Conservation (phyloP, 2,797 vertebrate genomes). For the Gastrophryne carolinensis region DNA sequence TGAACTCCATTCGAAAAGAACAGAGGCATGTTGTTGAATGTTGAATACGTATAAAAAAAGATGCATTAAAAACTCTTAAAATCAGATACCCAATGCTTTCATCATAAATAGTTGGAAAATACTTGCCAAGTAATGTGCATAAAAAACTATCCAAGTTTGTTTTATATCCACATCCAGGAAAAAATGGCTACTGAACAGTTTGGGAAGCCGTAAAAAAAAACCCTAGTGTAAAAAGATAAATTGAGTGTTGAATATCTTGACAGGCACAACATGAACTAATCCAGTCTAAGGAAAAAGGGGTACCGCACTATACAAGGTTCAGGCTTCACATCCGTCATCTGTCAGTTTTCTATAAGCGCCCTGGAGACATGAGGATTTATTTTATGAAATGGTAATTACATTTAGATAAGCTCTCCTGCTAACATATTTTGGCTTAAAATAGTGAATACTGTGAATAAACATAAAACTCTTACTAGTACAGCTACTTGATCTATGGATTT, state of each 20-base stretch:
- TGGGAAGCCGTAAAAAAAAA: background rate
- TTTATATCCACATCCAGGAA: too few species aligned
- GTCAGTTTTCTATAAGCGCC: constrained; percentile 23
- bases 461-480: too few species aligned
- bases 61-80: too few species aligned
- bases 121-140: too few species aligned
- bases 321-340: background rate
- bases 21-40: too few species aligned
- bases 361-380: background rate
- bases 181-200: too few species aligned
- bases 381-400: background rate
- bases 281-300: background rate
- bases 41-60: too few species aligned
- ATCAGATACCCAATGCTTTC: too few species aligned
- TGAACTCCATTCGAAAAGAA: too few species aligned
- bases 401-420: background rate
- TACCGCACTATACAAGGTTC: background rate
- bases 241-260: background rate
- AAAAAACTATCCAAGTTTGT: too few species aligned
- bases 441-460: background rate
- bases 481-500: too few species aligned
- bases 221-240: background rate
- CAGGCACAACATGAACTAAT: constrained; percentile 2
- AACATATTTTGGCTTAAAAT: background rate
- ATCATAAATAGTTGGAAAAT: too few species aligned